Evolutionary conservation across 2,888 invertebrate genomes (phyloP).

Genomic region (Microplitis deprimator): DNA sequence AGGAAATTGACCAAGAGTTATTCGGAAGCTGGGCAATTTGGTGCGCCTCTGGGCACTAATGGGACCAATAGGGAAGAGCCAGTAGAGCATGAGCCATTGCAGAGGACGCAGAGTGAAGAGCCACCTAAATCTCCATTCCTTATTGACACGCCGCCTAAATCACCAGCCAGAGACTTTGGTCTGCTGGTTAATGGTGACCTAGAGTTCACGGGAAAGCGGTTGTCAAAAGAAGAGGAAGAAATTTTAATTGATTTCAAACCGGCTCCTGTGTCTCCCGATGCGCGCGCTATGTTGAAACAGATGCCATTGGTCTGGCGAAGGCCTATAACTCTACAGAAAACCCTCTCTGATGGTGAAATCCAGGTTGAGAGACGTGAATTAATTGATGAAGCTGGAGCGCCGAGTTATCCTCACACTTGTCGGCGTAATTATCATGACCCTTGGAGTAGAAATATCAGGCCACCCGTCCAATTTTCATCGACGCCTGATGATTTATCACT

Average conservation of each 20-base stretch:
- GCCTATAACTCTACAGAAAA: slow-evolving; percentile 78
- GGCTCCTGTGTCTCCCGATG: slow-evolving; percentile 78
- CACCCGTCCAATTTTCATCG: slow-evolving; percentile 69
- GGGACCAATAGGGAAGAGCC: slow-evolving; percentile 55
- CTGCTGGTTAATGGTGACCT: slow-evolving; percentile 58
- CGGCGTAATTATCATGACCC: slow-evolving; percentile 67
- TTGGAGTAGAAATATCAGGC: slow-evolving; percentile 63
- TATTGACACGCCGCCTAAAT: slow-evolving; percentile 73
- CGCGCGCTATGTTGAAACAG: slow-evolving; percentile 70
- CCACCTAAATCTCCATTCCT: slow-evolving; percentile 84
- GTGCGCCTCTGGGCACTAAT: slow-evolving; percentile 64
- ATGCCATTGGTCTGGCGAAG: slow-evolving; percentile 70
- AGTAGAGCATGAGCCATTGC: slow-evolving; percentile 82
- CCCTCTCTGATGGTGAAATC: slow-evolving; percentile 87
- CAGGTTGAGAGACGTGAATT: slow-evolving; percentile 72
- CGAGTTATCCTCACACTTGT: slow-evolving; percentile 69
- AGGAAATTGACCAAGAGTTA: slow-evolving; percentile 87
- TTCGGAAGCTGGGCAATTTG: slow-evolving; percentile 80
- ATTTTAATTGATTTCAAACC: slow-evolving; percentile 92
- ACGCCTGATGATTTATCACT: slow-evolving; percentile 68
- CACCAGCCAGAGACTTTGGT: slow-evolving; percentile 49
- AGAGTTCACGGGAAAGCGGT: slow-evolving; percentile 54
- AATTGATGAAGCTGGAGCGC: slow-evolving; percentile 69
- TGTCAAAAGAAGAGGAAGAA: slow-evolving; percentile 81
- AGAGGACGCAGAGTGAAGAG: slow-evolving; percentile 89